Conservation (phyloP, 2,113 vertebrate species). For the Aptenodytes patagonicus region DNA sequence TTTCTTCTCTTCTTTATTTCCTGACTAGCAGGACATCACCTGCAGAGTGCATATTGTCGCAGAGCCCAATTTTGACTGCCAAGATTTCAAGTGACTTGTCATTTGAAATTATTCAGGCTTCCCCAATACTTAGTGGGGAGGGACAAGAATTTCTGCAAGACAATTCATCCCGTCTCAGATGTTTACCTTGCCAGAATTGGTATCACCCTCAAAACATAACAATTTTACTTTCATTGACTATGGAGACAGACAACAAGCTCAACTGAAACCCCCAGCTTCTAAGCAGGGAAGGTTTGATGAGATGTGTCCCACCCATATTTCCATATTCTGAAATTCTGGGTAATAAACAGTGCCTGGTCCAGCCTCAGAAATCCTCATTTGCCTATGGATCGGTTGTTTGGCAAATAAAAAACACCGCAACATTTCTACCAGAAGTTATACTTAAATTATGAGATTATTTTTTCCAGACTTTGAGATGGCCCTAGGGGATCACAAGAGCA, state of each 20-base stretch:
- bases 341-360: neutral
- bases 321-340: neutral
- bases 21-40: neutral
- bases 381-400: accelerated
- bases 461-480: neutral
- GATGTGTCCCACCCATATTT: neutral
- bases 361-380: neutral
- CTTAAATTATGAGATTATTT: neutral
- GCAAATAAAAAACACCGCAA: neutral
- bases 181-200: neutral
- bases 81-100: neutral
- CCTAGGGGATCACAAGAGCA: neutral
- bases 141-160: neutral
- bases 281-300: neutral
- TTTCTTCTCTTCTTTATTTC: neutral
- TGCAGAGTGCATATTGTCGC: neutral
- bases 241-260: neutral
- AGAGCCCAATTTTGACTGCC: neutral
- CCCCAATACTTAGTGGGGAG: neutral
- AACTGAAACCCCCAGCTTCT: neutral
- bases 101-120: neutral
- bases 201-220: neutral
- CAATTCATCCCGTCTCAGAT: neutral
- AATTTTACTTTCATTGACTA: neutral
- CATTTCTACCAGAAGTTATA: neutral